Base-by-base conservation (phyloP, 2,113 vertebrate genomes). In the Eulacestoma nigropectus region DNA sequence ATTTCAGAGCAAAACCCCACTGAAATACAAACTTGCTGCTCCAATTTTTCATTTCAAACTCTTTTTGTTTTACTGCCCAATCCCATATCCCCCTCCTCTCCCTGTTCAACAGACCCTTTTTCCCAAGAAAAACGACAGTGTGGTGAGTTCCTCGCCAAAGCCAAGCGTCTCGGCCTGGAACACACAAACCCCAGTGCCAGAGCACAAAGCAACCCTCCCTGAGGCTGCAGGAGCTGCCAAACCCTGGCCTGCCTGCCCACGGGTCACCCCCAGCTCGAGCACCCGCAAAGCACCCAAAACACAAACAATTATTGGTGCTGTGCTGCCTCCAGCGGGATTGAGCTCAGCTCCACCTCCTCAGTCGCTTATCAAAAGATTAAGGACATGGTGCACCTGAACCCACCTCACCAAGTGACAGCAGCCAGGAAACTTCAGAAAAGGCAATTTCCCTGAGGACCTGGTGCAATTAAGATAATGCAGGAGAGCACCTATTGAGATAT, bases 401-500 rank as follows among this genome's bases (percentile, higher is more conserved):
- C 87, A 22, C 42, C 79, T 59, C 78, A 65, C 27, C 52, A 62
- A 76, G 59, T 59, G 91, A 55, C 49, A 94, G 87, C 33, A 96
- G 93, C 16, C 62, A 94, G 56, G 49, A 82, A 90, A 57, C 91
- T 80, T 84, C 47, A 91, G 89, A 94, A 87, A 93, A 97, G 92
- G 79, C 90, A 95, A 94, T 97, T 97, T 97, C 81, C 95, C 82
- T 1, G 91, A 97, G 96, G 96, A 84, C 91, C 81, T 39, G 16
- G 74, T 84, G 90, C 97, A 97, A 97, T 97, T 98, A 97, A 96
- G 96, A 90, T 91, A 97, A 96, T 57, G 82, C 88, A 89, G 46
- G 91, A 92, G 92, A 42, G 47, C 93, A 97, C 97, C 97, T 97
- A 89, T 94, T 90, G 97, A 95, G 98, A 96, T 92, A 97, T 96